Percentiles rank a stretch among this genome's conserved stretches.
These are phyloP conservation scores for Acanthopleura granulata DNA, from an alignment of 2,888 invertebrate genomes.

Conservation along the genomic window DNA sequence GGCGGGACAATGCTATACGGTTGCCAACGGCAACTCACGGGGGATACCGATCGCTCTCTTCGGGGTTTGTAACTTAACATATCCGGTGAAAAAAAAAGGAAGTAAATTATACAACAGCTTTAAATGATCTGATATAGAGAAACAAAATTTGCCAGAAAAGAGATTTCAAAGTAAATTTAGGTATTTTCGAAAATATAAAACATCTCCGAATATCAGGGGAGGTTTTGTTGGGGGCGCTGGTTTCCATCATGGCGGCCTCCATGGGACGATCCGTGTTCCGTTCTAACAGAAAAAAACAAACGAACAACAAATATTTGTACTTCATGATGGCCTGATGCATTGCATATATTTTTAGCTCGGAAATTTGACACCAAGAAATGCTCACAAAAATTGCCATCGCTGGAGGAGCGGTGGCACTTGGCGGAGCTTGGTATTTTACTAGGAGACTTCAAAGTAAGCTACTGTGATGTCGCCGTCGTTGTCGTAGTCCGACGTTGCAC, in stretches of 20 bases:
- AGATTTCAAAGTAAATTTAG: not conserved
- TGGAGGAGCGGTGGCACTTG: slow-evolving; percentile 29
- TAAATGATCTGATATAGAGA: too few relatives aligned
- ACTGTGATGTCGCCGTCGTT: too few relatives aligned
- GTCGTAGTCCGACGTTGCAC: too few relatives aligned
- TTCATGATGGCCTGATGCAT: too few relatives aligned
- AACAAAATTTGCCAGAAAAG: not conserved
- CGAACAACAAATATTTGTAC: too few relatives aligned
- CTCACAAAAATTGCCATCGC: not conserved
- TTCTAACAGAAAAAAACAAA: not conserved
- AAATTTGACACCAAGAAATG: too few relatives aligned
- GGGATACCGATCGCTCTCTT: not conserved
- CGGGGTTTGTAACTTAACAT: not conserved
- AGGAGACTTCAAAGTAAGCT: slow-evolving; percentile 31
- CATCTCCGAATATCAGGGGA: not conserved
- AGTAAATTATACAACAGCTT: too few relatives aligned
- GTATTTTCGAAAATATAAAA: not conserved
- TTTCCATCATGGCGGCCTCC: slow-evolving; percentile 9
- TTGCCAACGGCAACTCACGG: slow-evolving; percentile 3
- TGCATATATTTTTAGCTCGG: too few relatives aligned
- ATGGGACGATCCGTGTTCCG: not conserved
- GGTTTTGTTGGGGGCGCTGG: too few relatives aligned
- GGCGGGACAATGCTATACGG: not conserved
- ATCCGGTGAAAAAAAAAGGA: not conserved
- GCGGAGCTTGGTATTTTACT: slow-evolving; percentile 29